These are phyloP conservation scores for Odontothrips loti DNA, from an alignment of 2,888 invertebrate genomes.

Conservation along the genomic window DNA sequence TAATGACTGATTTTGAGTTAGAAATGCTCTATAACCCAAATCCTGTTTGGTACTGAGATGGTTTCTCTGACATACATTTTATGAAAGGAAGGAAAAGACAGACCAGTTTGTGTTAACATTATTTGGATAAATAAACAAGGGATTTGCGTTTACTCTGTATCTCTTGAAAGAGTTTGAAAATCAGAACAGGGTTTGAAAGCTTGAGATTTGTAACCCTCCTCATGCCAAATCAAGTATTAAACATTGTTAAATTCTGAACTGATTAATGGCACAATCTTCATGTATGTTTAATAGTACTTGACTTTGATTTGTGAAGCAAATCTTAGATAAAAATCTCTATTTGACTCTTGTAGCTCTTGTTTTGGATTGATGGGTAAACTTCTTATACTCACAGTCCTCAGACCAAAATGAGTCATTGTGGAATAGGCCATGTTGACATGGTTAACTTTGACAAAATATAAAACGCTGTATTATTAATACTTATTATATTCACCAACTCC, in stretches of 20 bases:
- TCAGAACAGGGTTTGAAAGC: slow-evolving; percentile 1
- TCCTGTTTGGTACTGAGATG: neutral
- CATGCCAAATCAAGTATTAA: neutral
- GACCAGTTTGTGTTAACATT: neutral
- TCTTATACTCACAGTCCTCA: neutral
- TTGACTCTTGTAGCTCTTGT: neutral
- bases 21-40: neutral
- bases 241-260: neutral
- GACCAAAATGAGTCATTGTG: slow-evolving; percentile 6
- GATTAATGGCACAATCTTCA: neutral
- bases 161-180: neutral
- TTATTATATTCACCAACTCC: neutral
- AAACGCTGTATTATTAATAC: neutral
- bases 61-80: neutral
- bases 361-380: neutral
- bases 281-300: neutral
- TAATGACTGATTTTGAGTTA: neutral
- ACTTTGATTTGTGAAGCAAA: neutral
- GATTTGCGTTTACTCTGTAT: neutral
- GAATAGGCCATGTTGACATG: neutral
- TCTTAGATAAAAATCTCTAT: neutral
- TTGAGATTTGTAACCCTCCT: neutral
- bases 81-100: neutral
- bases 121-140: neutral
- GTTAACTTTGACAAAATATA: neutral